These are phyloP conservation scores for Malurus cyaneus DNA, from an alignment of 2,113 vertebrate species.

Conservation along the genomic window DNA sequence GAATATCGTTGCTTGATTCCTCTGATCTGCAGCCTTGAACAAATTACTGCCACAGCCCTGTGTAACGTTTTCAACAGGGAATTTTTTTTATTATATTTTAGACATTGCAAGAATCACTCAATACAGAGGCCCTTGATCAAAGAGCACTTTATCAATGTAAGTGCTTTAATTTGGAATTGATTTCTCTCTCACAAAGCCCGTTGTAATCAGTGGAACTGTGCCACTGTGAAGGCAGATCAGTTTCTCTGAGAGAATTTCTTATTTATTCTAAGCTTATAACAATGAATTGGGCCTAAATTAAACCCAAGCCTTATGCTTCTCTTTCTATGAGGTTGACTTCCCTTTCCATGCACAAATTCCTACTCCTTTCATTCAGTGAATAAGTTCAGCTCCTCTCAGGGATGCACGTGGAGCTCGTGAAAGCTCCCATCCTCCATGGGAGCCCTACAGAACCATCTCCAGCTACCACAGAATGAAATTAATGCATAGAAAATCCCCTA, in stretches of 20 bases:
- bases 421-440: not conserved
- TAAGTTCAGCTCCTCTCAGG: not conserved
- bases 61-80: not conserved
- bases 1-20: not conserved
- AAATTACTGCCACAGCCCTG: not conserved
- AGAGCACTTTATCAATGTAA: not conserved
- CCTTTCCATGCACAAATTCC: not conserved
- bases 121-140: not conserved
- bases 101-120: not conserved
- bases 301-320: not conserved
- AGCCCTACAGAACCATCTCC: not conserved
- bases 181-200: not conserved
- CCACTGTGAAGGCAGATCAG: not conserved
- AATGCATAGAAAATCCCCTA: not conserved
- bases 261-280: not conserved
- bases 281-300: not conserved
- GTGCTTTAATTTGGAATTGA: conserved; percentile 25
- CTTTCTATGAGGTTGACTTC: not conserved
- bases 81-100: not conserved
- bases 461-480: not conserved
- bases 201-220: not conserved
- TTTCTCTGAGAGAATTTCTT: not conserved
- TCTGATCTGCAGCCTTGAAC: conserved; percentile 9
- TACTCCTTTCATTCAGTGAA: not conserved
- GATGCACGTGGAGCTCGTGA: not conserved